These are phyloP conservation scores for Ploceus nigricollis DNA, from an alignment of 2,113 vertebrate species.

Conservation along the genomic window DNA sequence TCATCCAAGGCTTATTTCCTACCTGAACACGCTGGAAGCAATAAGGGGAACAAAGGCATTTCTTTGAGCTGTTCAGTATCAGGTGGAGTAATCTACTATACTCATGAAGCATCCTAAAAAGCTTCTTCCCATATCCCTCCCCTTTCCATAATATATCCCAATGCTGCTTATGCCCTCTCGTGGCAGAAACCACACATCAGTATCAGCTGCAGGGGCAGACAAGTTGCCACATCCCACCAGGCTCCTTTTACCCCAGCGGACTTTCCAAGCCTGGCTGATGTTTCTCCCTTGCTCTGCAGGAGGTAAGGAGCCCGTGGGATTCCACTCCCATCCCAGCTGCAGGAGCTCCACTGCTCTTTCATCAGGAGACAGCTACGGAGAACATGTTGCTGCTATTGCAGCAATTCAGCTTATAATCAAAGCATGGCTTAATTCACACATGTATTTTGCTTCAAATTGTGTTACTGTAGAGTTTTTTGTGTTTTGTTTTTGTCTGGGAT, in stretches of 20 bases:
- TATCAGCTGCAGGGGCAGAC: not conserved
- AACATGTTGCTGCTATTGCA: not conserved
- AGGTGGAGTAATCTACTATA: not conserved
- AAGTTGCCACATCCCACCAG: not conserved
- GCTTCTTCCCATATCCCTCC: not conserved
- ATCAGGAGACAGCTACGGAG: not conserved
- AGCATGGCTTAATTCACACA: not conserved
- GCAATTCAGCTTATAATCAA: not conserved
- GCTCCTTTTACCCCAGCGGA: accelerated
- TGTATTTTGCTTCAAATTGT: not conserved
- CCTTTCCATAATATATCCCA: not conserved
- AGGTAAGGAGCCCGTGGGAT: not conserved
- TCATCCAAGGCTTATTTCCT: not conserved
- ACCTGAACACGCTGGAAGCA: not conserved
- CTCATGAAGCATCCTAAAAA: not conserved
- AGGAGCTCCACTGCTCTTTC: not conserved
- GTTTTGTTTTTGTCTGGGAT: not conserved
- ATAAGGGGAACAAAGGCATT: not conserved
- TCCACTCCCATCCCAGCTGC: not conserved
- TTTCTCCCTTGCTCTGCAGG: not conserved
- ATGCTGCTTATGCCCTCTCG: constrained; percentile 52
- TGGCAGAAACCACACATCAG: not conserved
- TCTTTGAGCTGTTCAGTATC: not conserved
- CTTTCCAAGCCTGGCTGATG: not conserved
- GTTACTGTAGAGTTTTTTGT: not conserved